Base-by-base conservation (phyloP, 2,888 invertebrate genomes). In the Clistopyga incitator region DNA sequence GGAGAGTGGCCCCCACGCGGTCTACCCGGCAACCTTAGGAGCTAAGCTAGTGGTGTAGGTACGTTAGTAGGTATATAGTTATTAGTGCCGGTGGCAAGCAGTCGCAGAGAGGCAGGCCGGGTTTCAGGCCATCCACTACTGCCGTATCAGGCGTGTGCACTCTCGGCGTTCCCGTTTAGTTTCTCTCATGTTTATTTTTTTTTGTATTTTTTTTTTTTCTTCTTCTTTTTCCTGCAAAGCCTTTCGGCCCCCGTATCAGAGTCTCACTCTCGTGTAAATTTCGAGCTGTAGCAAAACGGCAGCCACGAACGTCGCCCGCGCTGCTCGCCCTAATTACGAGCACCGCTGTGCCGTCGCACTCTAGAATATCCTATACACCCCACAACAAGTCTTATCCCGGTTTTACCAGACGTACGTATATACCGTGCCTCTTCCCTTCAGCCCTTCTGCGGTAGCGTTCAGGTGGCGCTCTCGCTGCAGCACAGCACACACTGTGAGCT, bases 311-410 rank as follows among this genome's bases (percentile, higher is more conserved):
- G 72, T 54, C 52, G 71, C 81, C 50, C 72, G 68, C 67, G 4
- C 8, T 47, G 56, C 74, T 38, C 75, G 71, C 78, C 78, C 84
- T 84, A 84, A 84, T 84, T 84, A 84, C 84, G 81, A 81, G 78
- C 82, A 79, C 54, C 70, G 47, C 78, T 52, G 45, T 67, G 80
- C 52, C 71, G 47, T n/a, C 64, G 64, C 78, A 50, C 74, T 70
- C 70, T 59, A 65, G 70, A 65, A 70, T 78, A 78, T 78, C 72
- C 67, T 68, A 68, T 64, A 78, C 68, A 78, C 38, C 71, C 70
- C 78, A 52, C 78, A 78, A 74, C 78, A 78, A 74, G 81, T 84
- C 84, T 84, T 81, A 84, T 84, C 71, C 84, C 38, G 78, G 81
- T 64, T 84, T 84, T 76, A 71, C 52, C 84, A 84, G 84, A 81